Base-by-base conservation (phyloP, 2,888 invertebrate genomes). In the Lamellibrachia satsuma region DNA sequence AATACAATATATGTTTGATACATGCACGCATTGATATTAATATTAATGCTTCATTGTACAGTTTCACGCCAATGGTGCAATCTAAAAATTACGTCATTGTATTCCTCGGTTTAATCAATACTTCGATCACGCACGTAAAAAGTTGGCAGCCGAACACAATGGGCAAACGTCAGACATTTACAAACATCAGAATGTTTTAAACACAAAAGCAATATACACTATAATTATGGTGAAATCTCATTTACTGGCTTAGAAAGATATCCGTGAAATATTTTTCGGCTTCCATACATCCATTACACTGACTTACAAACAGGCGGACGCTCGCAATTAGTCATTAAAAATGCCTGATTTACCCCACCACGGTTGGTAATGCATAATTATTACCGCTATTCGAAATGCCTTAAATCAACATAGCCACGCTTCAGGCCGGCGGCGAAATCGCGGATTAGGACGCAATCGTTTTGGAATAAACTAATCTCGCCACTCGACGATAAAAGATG, bases 401-500 rank as follows among this genome's bases (percentile, higher is more conserved):
- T 75, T 75, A 75, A 75, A 75, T 75, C 75, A 75, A 75, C n/a
- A 75, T 2, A 75, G 75, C 75, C 22, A 6, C 22, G 6, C 75
- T 4, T 4, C 60, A 39, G 39, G 60, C 75, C 75, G 22, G 22
- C 22, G 75, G 75, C 22, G 6, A 15, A 75, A 4, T 3, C 75
- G 22, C 75, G 75, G 75, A 75, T 75, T 75, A 75, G 6, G 75
- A 75, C 75, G 22, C 15, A n/a, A 75, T 75, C 75, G 75, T 75
- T 75, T 75, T 75, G 75, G 75, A 55, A 75, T 75, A 75, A 75
- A 75, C 75, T 75, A 75, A 75, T 75, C 75, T 75, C 4, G 75
- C 75, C 75, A 75, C 75, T 75, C 75, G 75, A 75, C 75, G 22
- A 75, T 75, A 75, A 75, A 75, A 75, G 75, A 75, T 75, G 75